phyloP scores from a whole-genome alignment of 2,888 invertebrate species.

The Polymixis flavicincta region DNA sequence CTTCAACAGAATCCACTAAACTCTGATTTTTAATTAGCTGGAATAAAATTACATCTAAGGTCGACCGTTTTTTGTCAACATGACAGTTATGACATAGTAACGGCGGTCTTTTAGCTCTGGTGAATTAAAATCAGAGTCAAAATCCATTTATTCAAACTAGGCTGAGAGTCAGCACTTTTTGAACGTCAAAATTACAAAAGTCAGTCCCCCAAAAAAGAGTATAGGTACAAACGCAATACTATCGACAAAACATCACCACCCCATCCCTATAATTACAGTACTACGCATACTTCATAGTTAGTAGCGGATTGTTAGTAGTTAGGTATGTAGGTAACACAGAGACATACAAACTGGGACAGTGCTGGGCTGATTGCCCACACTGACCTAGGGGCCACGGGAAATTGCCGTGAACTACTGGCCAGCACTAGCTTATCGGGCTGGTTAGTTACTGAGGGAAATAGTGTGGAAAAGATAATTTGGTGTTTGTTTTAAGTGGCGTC shows the following conservation, averaged over 20 bases:
- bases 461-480: conserved; percentile 15
- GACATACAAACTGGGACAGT: conserved; percentile 47
- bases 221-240: not conserved
- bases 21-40: no score
- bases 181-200: no score
- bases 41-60: no score
- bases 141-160: no score
- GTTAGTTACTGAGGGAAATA: not conserved
- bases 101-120: no score
- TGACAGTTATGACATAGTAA: no score
- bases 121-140: not conserved
- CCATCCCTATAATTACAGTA: conserved; percentile 56
- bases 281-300: conserved; percentile 27
- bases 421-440: not conserved
- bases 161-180: no score
- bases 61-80: no score
- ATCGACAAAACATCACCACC: conserved; percentile 7
- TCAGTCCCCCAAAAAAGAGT: no score
- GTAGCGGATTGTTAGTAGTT: conserved; percentile 10
- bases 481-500: not conserved
- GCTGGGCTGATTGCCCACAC: conserved; percentile 35
- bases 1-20: no score
- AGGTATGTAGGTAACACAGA: conserved; percentile 60
- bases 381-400: conserved; percentile 55
- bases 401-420: conserved; percentile 24